Percentiles rank a stretch among this genome's conserved stretches.
Conservation (phyloP, 1,140 invertebrate species). For the Bombus ignitus region DNA sequence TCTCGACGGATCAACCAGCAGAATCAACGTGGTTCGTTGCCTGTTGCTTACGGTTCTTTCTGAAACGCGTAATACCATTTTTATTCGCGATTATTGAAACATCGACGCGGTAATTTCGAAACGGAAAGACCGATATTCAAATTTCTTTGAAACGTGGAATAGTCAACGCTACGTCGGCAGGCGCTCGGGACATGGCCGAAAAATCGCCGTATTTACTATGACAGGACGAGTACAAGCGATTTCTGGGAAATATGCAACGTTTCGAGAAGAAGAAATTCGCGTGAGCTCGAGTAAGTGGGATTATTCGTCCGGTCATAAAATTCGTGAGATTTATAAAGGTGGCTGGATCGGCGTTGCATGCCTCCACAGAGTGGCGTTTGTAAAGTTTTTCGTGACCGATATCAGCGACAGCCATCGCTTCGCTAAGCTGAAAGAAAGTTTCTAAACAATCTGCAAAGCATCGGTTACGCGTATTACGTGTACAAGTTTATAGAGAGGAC, state of each 20-base stretch:
- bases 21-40: not conserved
- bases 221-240: not conserved
- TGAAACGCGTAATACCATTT: not conserved
- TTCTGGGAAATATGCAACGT: not conserved
- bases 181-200: too few relatives aligned
- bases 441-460: conserved; percentile 10
- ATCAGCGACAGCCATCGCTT: not conserved
- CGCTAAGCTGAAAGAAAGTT: conserved; percentile 11
- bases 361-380: not conserved
- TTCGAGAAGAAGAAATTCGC: not conserved
- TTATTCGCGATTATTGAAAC: not conserved
- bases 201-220: too few relatives aligned
- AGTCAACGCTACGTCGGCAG: too few relatives aligned
- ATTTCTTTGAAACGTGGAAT: too few relatives aligned
- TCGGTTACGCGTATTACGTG: not conserved
- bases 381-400: not conserved
- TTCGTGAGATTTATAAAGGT: not conserved
- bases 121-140: too few relatives aligned
- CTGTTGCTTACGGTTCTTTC: not conserved
- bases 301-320: not conserved
- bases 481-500: not conserved
- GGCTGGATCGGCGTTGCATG: not conserved
- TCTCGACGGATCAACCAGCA: not conserved
- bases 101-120: not conserved
- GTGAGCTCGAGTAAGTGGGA: not conserved